Conservation (phyloP, 2,797 vertebrate species). For the Schizopygopsis pylzovi region DNA sequence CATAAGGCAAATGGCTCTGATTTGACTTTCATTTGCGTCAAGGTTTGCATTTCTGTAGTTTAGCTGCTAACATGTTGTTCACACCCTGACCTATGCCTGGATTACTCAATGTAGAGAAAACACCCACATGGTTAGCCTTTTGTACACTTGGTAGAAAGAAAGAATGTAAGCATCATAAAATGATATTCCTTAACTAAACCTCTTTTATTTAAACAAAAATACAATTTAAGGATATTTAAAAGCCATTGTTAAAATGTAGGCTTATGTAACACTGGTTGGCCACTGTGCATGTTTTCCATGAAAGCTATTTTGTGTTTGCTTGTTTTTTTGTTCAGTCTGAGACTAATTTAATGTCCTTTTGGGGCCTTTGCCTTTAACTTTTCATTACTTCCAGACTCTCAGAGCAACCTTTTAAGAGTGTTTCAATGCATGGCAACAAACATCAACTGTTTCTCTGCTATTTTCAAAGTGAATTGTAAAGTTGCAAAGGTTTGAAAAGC, state of each 20-base stretch:
- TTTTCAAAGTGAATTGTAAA: constrained; percentile 22
- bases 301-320: constrained; percentile 2
- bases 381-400: constrained; percentile 7
- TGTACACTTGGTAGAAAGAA: background rate
- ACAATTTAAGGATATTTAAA: background rate
- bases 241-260: background rate
- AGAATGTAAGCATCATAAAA: background rate
- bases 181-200: background rate
- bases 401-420: background rate
- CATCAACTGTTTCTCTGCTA: constrained; percentile 22
- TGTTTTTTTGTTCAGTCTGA: background rate
- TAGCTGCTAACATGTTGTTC: constrained; percentile 44
- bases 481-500: constrained; percentile 21
- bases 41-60: constrained; percentile 61
- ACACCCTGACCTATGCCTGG: constrained; percentile 24
- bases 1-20: constrained; percentile 57
- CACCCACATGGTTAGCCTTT: constrained; percentile 13
- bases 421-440: background rate
- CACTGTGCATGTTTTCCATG: background rate
- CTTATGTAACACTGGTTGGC: background rate
- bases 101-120: constrained; percentile 39
- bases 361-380: background rate
- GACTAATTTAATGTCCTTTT: constrained; percentile 29
- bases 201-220: background rate
- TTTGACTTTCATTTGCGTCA: constrained; percentile 49